Conservation (phyloP, 2,113 vertebrate species). For the Chrysochloris asiatica region DNA sequence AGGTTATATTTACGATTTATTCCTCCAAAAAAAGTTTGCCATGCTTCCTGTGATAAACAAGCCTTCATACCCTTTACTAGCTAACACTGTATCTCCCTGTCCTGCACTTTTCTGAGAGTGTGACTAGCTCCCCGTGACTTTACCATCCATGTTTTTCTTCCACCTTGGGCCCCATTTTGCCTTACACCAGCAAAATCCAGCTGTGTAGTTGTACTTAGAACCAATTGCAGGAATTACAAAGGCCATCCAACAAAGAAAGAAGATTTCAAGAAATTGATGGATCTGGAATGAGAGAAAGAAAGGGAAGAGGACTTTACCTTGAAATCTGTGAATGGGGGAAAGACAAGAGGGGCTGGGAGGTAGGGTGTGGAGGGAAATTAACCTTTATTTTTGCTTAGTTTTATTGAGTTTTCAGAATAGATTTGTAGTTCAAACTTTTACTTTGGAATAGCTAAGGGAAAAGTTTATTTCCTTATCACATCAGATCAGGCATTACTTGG, state of each 20-base stretch:
- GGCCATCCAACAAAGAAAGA: not conserved
- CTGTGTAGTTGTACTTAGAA: not conserved
- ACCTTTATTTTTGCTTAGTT: not conserved
- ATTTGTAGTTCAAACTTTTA: conserved; percentile 18
- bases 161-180: not conserved
- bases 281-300: not conserved
- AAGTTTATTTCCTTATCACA: conserved; percentile 5
- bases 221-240: too few relatives aligned
- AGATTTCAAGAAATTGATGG: not conserved
- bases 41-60: not conserved
- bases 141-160: not conserved
- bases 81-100: not conserved
- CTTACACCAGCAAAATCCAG: not conserved
- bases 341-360: not conserved
- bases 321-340: not conserved
- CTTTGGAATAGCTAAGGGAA: not conserved
- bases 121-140: not conserved
- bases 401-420: not conserved
- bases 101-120: not conserved
- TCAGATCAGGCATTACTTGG: not conserved
- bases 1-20: not conserved
- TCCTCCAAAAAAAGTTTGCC: not conserved
- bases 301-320: not conserved
- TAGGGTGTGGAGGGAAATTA: not conserved
- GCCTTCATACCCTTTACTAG: not conserved